Conservation (phyloP, 2,888 invertebrate species). For the Erebia aethiops region DNA sequence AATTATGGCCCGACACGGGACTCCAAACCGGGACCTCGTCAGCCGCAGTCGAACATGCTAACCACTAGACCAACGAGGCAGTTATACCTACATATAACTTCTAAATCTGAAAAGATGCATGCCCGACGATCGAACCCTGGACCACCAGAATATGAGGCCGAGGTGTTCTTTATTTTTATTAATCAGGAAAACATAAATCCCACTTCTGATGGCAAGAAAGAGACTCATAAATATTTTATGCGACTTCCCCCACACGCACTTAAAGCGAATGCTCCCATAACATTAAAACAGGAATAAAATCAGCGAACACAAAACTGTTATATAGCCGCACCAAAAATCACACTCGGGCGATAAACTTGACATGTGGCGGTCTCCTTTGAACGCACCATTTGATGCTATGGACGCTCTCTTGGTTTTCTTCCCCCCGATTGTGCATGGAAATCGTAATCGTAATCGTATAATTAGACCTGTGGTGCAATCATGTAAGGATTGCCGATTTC, state of each 20-base stretch:
- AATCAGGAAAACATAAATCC: background rate
- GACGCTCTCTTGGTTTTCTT: conserved; percentile 49
- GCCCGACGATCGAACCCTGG: no score
- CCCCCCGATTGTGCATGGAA: conserved; percentile 36
- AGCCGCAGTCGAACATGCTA: no score
- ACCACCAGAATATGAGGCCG: no score
- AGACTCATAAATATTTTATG: background rate
- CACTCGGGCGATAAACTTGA: conserved; percentile 62
- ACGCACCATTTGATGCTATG: conserved; percentile 69
- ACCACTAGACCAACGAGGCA: no score
- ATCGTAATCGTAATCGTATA: no score
- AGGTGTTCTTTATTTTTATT: no score
- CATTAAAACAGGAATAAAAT: conserved; percentile 17
- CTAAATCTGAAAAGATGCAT: no score
- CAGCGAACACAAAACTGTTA: conserved; percentile 18
- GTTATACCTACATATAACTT: no score
- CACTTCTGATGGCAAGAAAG: background rate
- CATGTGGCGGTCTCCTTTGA: conserved; percentile 59
- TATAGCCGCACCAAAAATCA: conserved; percentile 52
- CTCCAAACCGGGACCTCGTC: no score
- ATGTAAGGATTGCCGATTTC: no score
- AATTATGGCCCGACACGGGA: no score
- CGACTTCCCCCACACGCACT: background rate
- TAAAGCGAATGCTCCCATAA: background rate
- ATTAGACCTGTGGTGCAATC: no score